Evolutionary conservation across 2,797 vertebrate species (phyloP).

Genomic region (Syngnathus rostellatus): DNA sequence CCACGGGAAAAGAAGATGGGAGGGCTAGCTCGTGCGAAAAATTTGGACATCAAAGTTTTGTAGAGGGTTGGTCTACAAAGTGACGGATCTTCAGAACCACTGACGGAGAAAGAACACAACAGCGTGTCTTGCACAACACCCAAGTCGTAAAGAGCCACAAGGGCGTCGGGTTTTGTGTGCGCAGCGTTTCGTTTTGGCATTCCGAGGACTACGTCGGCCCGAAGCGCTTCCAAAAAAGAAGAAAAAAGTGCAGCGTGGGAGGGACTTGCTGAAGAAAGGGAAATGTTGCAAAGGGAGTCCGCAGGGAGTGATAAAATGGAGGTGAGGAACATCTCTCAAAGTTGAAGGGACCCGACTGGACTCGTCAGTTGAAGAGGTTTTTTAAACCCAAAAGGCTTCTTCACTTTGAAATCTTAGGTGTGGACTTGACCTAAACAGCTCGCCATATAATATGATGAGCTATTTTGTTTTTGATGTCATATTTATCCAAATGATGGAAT

Average conservation of each 20-base stretch:
- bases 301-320: background rate
- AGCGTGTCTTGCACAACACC: background rate
- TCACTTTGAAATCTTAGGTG: background rate
- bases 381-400: background rate
- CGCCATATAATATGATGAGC: too few species aligned
- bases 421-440: background rate
- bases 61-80: conserved; percentile 61
- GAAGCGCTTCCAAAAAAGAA: background rate
- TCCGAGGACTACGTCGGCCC: background rate
- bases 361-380: background rate
- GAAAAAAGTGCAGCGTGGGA: conserved; percentile 42
- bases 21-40: conserved; percentile 34
- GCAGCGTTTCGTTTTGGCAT: background rate
- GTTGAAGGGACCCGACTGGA: background rate
- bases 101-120: conserved; percentile 63
- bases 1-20: conserved; percentile 57
- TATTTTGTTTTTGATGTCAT: background rate
- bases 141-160: conserved; percentile 25
- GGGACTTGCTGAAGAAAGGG: conserved; percentile 37
- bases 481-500: too few species aligned
- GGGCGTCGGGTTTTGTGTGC: conserved; percentile 19
- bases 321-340: background rate
- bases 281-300: conserved; percentile 25
- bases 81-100: conserved; percentile 59
- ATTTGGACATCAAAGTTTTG: conserved; percentile 65